Percentiles rank a stretch among this genome's conserved stretches.
phyloP scores from a whole-genome alignment of 2,113 vertebrate species.

The Anguilla japonica region DNA sequence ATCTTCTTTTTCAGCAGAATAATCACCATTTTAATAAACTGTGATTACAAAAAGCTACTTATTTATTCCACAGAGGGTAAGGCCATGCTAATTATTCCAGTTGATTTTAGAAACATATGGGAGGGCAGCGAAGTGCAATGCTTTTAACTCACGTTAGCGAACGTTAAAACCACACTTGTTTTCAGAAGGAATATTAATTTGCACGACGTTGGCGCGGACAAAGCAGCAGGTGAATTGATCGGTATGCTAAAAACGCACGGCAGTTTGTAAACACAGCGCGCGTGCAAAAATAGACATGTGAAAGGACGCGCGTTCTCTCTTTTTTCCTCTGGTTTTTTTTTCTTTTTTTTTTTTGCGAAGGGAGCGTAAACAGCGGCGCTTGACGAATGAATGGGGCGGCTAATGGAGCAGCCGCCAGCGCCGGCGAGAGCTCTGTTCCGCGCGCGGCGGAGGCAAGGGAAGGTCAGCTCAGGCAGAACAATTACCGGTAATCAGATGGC shows the following conservation, averaged over 20 bases:
- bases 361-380: background rate
- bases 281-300: background rate
- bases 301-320: background rate
- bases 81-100: background rate
- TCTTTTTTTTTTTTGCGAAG: background rate
- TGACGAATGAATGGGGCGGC: background rate
- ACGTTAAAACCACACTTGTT: background rate
- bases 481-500: constrained; percentile 45
- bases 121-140: background rate
- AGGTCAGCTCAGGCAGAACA: constrained; percentile 39
- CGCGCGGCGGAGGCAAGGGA: background rate
- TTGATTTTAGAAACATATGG: background rate
- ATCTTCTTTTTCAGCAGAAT: no score
- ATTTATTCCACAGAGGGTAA: background rate
- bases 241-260: background rate
- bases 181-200: background rate
- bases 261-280: background rate
- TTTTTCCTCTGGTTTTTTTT: background rate
- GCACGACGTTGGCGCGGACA: background rate
- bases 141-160: background rate
- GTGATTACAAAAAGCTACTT: background rate
- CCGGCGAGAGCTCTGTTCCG: constrained; percentile 9
- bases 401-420: constrained; percentile 17
- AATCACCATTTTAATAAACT: no score
- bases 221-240: background rate